These are phyloP conservation scores for Taxidea taxus DNA, from an alignment of 2,113 vertebrate species.

Conservation along the genomic window DNA sequence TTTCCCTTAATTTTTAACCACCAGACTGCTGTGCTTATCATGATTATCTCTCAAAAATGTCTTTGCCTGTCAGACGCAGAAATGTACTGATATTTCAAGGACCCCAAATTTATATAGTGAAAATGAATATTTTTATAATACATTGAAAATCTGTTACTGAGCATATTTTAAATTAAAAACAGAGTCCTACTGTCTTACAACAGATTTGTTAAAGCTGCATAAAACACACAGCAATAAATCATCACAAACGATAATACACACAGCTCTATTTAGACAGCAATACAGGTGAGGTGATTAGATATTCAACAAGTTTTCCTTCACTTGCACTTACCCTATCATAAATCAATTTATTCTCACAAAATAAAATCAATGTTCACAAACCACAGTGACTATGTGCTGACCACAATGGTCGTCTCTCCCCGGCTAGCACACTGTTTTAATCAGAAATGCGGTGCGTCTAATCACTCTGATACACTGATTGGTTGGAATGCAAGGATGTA, in stretches of 20 bases:
- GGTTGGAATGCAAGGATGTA: background rate
- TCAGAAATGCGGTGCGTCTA: background rate
- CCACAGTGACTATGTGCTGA: background rate
- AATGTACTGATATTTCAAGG: background rate
- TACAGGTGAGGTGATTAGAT: background rate
- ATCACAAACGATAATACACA: background rate
- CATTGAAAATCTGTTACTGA: background rate
- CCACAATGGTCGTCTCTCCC: background rate
- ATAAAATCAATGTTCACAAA: background rate
- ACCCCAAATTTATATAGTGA: background rate
- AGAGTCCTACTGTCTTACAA: background rate
- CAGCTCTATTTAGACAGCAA: background rate
- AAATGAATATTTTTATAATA: conserved; percentile 12
- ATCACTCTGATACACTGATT: background rate
- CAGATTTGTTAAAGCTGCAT: background rate
- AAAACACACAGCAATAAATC: background rate
- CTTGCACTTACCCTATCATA: background rate
- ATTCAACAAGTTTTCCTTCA: background rate
- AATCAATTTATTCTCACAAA: conserved; percentile 35
- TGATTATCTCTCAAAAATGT: background rate
- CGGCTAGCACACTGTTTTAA: background rate
- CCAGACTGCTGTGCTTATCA: background rate
- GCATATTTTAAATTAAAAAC: background rate
- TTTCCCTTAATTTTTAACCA: background rate
- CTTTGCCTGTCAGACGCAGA: background rate